phyloP scores from a whole-genome alignment of 2,113 vertebrate species.

The Euleptes europaea region DNA sequence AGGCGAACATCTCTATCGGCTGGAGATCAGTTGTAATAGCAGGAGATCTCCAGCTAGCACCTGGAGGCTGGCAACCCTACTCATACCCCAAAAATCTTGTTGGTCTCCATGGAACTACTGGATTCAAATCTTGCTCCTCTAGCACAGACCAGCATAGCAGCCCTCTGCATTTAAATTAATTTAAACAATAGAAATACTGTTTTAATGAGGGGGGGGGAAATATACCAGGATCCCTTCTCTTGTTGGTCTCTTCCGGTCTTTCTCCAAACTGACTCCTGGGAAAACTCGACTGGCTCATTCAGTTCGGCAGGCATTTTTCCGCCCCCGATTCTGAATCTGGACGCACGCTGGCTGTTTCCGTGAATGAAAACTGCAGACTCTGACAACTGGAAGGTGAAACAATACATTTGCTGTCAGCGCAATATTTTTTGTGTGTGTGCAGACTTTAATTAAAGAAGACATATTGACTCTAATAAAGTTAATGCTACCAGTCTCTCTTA shows the following conservation, averaged over 20 bases:
- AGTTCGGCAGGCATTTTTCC: background rate
- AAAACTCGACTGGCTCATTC: background rate
- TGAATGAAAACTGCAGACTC: conserved; percentile 40
- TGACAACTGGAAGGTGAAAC: conserved; percentile 21
- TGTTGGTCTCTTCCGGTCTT: background rate
- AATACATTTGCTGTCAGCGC: conserved; percentile 51
- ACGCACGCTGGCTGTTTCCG: background rate
- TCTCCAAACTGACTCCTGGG: background rate
- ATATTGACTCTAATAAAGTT: conserved; percentile 33
- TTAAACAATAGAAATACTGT: too few relatives aligned
- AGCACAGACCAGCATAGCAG: too few relatives aligned
- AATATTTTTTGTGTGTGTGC: background rate
- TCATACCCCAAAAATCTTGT: too few relatives aligned
- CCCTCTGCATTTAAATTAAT: too few relatives aligned
- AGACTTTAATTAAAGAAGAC: conserved; percentile 50
- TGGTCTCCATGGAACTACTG: too few relatives aligned
- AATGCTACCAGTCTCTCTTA: conserved; percentile 28
- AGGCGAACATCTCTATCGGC: too few relatives aligned
- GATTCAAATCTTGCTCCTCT: too few relatives aligned
- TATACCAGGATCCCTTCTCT: too few relatives aligned
- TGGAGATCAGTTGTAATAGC: too few relatives aligned
- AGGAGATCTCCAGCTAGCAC: too few relatives aligned
- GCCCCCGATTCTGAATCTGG: conserved; percentile 6
- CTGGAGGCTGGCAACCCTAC: too few relatives aligned
- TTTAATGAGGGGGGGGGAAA: too few relatives aligned